Evolutionary conservation across 2,888 invertebrate species (phyloP).

Genomic region (Patella caerulea): DNA sequence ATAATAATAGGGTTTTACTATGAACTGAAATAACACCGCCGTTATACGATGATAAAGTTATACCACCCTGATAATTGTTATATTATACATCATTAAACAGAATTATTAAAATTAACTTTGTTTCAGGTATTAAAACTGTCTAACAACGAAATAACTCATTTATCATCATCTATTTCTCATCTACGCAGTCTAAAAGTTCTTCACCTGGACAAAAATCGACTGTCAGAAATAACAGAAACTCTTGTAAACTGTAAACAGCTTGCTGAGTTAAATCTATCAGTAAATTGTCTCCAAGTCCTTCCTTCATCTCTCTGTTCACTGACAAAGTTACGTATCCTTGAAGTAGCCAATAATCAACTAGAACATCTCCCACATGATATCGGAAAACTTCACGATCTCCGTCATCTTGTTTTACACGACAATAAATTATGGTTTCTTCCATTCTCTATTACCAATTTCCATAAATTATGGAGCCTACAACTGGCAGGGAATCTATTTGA

Average conservation of each 20-base stretch:
- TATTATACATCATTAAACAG: too few species aligned
- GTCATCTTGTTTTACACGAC: constrained; percentile 60
- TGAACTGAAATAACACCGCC: too few species aligned
- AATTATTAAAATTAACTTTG: constrained; percentile 54
- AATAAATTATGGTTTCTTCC: constrained; percentile 68
- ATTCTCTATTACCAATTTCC: constrained; percentile 56
- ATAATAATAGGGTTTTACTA: too few species aligned
- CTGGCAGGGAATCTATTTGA: constrained; percentile 65
- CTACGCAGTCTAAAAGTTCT: constrained; percentile 58
- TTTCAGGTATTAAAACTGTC: constrained; percentile 61
- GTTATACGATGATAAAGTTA: too few species aligned
- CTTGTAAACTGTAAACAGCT: constrained; percentile 63
- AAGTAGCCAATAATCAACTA: constrained; percentile 61
- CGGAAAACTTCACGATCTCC: constrained; percentile 56
- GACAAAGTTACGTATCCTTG: constrained; percentile 45
- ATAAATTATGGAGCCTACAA: constrained; percentile 57
- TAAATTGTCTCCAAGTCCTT: constrained; percentile 53
- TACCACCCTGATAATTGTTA: too few species aligned
- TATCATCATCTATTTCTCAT: constrained; percentile 58
- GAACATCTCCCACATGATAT: constrained; percentile 65
- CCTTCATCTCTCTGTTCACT: constrained; percentile 44
- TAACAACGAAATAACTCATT: constrained; percentile 56
- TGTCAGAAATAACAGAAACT: constrained; percentile 62
- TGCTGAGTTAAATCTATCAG: constrained; percentile 52
- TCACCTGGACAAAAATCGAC: constrained; percentile 55